Base-by-base conservation (phyloP, 1,140 invertebrate genomes). In the Andricus grossulariae region DNA sequence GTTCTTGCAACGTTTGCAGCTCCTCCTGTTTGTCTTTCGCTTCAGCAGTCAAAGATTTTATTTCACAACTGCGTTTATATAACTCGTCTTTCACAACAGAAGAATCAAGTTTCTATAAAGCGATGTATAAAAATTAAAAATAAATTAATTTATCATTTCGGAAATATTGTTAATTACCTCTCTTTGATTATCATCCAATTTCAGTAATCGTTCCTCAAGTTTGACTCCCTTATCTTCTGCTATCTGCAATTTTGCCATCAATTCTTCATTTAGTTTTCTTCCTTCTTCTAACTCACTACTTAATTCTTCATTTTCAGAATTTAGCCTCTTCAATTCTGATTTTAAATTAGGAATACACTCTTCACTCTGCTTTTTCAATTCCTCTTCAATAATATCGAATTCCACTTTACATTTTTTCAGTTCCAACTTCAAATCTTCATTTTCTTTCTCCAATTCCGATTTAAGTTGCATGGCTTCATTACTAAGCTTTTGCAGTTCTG, bases 121-220 rank as follows among this genome's bases (percentile, higher is more conserved):
- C 25, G 25, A 32, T 32, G 25, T 32, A 32, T 5, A 32, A 2
- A 32, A 32, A 18, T 55, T 21, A 10, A 55, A 55, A 54, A 57
- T 16, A 60, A 60, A 39, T 45, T 8, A 11, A 45, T 45, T 45
- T 2, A 45, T 45, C 39, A 8, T 45, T 11, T 45, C 39, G 2
- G 39, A 45, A 45, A 45, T 45, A 45, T 45, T 45, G 5, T 19
- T 66, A 45, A 45, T 75, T 54, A 85, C 82, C 73, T 84, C 79
- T 66, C 73, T 66, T 4, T 81, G 71, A 55, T 54, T 79, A 5
- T 74, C 54, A 66, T 85, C 77, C 19, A 84, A 21, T 50, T 86
- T 75, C 2, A 21, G 54, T 13, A 80, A 12, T 18, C 80, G 74
- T 74, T 81, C 72, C 11, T 81, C 57, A n/a, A 81, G 70, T 57